These are phyloP conservation scores for Xylota segnis DNA, from an alignment of 2,888 invertebrate species.

Conservation along the genomic window DNA sequence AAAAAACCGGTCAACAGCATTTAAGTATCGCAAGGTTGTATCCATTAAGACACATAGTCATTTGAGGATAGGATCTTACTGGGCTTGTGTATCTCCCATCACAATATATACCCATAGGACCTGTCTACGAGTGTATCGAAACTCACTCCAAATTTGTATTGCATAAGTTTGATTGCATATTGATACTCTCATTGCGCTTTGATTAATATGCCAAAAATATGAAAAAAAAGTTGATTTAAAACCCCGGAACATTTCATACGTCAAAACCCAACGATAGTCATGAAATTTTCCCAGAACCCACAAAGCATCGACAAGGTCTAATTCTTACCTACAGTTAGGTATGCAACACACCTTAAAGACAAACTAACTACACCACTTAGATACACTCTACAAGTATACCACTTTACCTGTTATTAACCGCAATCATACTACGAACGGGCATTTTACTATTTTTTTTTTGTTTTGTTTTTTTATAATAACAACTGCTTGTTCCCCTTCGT, in stretches of 20 bases:
- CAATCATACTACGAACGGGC: constrained; percentile 45
- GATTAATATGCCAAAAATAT: too few relatives aligned
- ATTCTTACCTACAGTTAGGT: constrained; percentile 38
- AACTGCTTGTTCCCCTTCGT: constrained; percentile 70
- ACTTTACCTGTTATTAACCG: constrained; percentile 59
- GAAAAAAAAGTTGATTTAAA: neutral
- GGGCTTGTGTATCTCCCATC: too few relatives aligned
- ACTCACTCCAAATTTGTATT: too few relatives aligned
- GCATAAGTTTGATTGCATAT: too few relatives aligned
- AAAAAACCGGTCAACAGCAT: too few relatives aligned
- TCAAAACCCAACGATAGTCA: neutral
- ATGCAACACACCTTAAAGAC: constrained; percentile 46
- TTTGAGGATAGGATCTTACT: too few relatives aligned
- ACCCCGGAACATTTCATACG: neutral
- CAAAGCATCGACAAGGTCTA: constrained; percentile 13
- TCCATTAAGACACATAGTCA: too few relatives aligned
- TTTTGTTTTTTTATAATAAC: constrained; percentile 14
- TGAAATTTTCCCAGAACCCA: constrained; percentile 41
- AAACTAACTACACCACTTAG: constrained; percentile 33
- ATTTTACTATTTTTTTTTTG: constrained; percentile 47
- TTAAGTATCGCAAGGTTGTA: too few relatives aligned
- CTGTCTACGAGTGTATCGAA: too few relatives aligned
- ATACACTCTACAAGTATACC: constrained; percentile 38
- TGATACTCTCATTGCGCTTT: too few relatives aligned
- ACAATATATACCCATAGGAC: too few relatives aligned